Conservation (phyloP, 2,888 invertebrate species). For the Altica lythri region DNA sequence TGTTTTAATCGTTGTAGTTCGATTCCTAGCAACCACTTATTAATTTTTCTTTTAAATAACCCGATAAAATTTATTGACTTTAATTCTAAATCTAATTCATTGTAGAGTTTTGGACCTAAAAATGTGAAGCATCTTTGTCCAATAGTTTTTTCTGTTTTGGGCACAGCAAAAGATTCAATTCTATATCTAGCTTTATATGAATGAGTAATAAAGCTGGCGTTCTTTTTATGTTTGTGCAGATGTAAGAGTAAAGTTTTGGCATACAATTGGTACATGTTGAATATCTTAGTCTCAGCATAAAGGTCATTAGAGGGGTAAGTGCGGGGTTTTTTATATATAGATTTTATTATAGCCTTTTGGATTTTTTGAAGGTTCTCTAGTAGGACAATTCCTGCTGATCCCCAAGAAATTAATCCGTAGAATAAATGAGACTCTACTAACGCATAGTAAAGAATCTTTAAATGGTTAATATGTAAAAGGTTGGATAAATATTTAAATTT, state of each 20-base stretch:
- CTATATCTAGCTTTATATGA: no score
- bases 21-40: background rate
- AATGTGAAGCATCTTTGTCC: no score
- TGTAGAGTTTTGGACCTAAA: no score
- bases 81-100: background rate
- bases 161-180: background rate
- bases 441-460: background rate
- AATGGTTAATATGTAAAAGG: no score
- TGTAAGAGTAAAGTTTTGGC: no score
- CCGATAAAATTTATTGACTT: background rate
- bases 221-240: no score
- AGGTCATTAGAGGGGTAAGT: background rate
- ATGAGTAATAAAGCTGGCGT: no score
- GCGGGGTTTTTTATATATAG: background rate
- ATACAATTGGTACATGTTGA: background rate
- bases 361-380: background rate
- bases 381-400: background rate
- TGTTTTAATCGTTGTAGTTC: background rate
- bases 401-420: no score
- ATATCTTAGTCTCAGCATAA: background rate
- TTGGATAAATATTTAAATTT: no score
- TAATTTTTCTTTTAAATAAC: background rate
- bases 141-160: background rate
- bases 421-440: background rate
- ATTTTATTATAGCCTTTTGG: background rate